These are phyloP conservation scores for Drosophila pseudoobscura DNA, from an alignment of 1,140 invertebrate genomes.

Conservation along the genomic window DNA sequence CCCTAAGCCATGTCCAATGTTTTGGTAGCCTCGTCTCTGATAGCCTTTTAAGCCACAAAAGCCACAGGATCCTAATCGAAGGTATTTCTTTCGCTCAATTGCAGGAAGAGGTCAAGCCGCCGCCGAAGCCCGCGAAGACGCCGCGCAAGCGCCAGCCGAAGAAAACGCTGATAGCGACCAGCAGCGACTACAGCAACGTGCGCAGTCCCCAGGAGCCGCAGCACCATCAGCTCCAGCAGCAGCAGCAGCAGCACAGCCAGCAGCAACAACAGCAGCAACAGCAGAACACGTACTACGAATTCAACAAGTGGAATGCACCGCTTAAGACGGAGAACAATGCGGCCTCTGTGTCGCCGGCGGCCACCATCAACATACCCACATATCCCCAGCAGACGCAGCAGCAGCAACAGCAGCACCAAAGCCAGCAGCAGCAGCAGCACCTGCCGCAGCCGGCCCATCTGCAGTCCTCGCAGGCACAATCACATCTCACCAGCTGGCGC, in stretches of 20 bases:
- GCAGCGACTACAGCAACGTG: conserved; percentile 71
- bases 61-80: too few relatives aligned
- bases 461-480: conserved; percentile 80
- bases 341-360: conserved; percentile 70
- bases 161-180: conserved; percentile 75
- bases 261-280: conserved; percentile 73
- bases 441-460: conserved; percentile 77
- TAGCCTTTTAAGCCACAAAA: too few relatives aligned
- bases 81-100: conserved; percentile 48
- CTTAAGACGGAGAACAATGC: conserved; percentile 79
- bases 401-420: conserved; percentile 79
- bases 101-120: conserved; percentile 74
- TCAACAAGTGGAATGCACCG: conserved; percentile 81
- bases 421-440: conserved; percentile 70
- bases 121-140: conserved; percentile 76
- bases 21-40: too few relatives aligned
- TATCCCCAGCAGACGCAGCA: conserved; percentile 82
- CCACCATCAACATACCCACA: conserved; percentile 82
- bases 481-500: conserved; percentile 74
- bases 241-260: conserved; percentile 70
- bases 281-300: conserved; percentile 79
- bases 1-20: too few relatives aligned
- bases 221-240: conserved; percentile 71
- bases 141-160: conserved; percentile 79
- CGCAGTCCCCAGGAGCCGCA: conserved; percentile 75